These are phyloP conservation scores for Athalia circularis DNA, from an alignment of 2,888 invertebrate genomes.

Conservation along the genomic window DNA sequence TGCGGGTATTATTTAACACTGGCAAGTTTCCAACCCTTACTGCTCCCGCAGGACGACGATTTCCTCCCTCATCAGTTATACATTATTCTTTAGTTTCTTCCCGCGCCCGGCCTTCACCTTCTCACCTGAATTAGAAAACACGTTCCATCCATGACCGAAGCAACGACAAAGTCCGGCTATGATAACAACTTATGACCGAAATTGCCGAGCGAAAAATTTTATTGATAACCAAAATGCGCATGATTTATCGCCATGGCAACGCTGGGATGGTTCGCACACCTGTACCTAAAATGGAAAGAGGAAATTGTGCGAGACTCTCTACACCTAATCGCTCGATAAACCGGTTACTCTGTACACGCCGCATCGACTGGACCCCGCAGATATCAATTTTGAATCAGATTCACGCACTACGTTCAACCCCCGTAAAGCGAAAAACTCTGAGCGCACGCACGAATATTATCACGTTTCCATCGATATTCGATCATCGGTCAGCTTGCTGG, in stretches of 20 bases:
- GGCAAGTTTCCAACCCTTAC: slow-evolving; percentile 18
- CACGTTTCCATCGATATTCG: too few species aligned
- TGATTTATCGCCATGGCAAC: neutral
- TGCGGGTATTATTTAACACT: slow-evolving; percentile 23
- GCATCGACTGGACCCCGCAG: slow-evolving; percentile 24
- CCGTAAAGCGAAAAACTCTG: slow-evolving; percentile 31
- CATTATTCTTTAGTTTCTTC: too few species aligned
- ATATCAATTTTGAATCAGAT: slow-evolving; percentile 41
- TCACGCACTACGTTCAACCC: slow-evolving; percentile 20
- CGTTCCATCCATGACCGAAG: too few species aligned
- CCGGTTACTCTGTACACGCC: neutral
- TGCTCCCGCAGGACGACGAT: neutral
- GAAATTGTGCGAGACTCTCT: slow-evolving; percentile 26
- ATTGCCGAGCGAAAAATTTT: too few species aligned
- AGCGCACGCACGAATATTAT: neutral
- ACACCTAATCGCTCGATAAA: slow-evolving; percentile 37
- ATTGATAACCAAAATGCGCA: neutral
- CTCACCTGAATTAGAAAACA: too few species aligned
- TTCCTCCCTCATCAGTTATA: neutral
- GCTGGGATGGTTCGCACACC: too few species aligned
- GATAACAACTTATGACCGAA: too few species aligned
- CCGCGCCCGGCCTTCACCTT: too few species aligned
- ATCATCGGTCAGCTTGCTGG: too few species aligned
- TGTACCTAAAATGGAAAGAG: neutral
- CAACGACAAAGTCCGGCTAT: too few species aligned